phyloP scores from a whole-genome alignment of 2,888 invertebrate genomes.

The Marasmarcha lunaedactyla region DNA sequence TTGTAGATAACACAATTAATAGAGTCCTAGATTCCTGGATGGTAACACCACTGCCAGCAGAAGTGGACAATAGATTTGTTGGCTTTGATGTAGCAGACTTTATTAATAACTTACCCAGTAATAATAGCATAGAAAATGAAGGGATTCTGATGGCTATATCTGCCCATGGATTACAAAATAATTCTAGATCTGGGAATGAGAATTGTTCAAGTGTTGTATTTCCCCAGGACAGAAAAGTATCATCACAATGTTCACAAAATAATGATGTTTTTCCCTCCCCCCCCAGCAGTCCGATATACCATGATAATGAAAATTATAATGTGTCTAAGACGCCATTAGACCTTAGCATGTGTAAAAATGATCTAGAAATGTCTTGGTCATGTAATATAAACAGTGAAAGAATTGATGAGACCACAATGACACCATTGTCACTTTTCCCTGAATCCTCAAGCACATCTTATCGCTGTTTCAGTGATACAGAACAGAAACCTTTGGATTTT shows the following conservation, averaged over 20 bases:
- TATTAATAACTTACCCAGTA: conserved; percentile 64
- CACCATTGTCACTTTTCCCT: conserved; percentile 28
- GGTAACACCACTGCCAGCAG: conserved; percentile 49
- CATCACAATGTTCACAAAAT: conserved; percentile 10
- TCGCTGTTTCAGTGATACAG: conserved; percentile 28
- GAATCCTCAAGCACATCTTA: conserved; percentile 28
- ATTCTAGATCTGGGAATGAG: conserved; percentile 28
- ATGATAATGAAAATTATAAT: conserved; percentile 25
- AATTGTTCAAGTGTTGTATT: conserved; percentile 8
- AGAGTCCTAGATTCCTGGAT: conserved; percentile 74
- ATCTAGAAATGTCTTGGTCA: conserved; percentile 30
- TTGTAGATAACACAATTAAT: conserved; percentile 79
- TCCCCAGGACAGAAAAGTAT: conserved; percentile 7
- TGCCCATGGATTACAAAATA: conserved; percentile 74
- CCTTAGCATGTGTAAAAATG: too few relatives aligned
- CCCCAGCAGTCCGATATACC: conserved; percentile 26
- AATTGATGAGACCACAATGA: conserved; percentile 19
- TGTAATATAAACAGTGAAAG: conserved; percentile 25
- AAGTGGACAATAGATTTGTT: conserved; percentile 37
- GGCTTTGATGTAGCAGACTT: conserved; percentile 63
- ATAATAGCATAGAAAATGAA: conserved; percentile 75
- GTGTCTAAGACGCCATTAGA: conserved; percentile 12
- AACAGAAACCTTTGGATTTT: conserved; percentile 22
- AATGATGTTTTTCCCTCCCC: conserved; percentile 23
- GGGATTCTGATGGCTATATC: conserved; percentile 82